Evolutionary conservation across 2,113 vertebrate genomes (phyloP).

Genomic region (Pandion haliaetus): DNA sequence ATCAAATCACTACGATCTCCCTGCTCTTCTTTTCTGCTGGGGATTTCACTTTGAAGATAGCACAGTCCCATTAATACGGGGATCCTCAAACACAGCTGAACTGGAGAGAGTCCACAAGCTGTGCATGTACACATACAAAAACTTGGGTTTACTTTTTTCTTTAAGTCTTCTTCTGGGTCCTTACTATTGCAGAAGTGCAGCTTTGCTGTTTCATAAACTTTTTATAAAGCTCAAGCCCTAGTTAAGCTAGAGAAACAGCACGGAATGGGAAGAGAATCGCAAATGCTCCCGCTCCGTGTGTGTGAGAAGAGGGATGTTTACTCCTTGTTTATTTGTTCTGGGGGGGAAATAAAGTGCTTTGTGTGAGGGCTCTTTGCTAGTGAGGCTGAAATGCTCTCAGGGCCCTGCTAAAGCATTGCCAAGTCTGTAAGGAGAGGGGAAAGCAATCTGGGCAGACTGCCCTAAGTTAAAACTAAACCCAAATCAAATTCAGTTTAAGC

Average conservation of each 20-base stretch:
- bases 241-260: background rate
- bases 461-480: background rate
- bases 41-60: background rate
- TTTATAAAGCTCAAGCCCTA: background rate
- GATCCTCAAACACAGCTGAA: background rate
- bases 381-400: background rate
- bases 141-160: background rate
- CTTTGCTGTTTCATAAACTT: background rate
- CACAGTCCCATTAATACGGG: background rate
- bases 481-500: background rate
- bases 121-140: background rate
- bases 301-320: background rate
- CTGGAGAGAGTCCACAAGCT: background rate
- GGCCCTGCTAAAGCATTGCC: background rate
- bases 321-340: slow-evolving; percentile 48
- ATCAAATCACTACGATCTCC: background rate
- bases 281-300: fast-evolving
- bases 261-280: background rate
- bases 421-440: slow-evolving; percentile 26
- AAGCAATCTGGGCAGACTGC: slow-evolving; percentile 11
- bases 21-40: background rate
- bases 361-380: slow-evolving; percentile 8
- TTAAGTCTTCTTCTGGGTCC: background rate
- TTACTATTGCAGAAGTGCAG: background rate
- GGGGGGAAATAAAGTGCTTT: slow-evolving; percentile 37